Base-by-base conservation (phyloP, 2,888 invertebrate genomes). In the Dynastes hyllus region DNA sequence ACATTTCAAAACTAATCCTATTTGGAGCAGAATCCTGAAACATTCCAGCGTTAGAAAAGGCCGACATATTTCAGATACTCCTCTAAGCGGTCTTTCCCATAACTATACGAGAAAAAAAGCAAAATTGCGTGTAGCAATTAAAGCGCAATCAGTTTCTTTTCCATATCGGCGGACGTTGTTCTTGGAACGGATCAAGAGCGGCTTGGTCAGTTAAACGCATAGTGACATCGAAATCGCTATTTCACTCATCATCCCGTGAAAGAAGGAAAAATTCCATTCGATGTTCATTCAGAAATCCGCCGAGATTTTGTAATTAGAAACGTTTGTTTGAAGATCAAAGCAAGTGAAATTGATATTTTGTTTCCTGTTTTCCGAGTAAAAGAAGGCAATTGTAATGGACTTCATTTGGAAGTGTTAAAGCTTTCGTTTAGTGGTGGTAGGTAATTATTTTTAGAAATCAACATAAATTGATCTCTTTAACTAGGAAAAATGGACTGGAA, bases 61-160 rank as follows among this genome's bases (percentile, higher is more conserved):
- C 9, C 45, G 45, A 45, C 45, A 45, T 45, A 45, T 45, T 45
- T 45, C 45, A 45, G 45, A 45, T 45, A 45, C 11, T 45, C 45
- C 45, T 45, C 45, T 45, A 8, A 11, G 11, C 8, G 45, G 11
- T 45, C 45, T 45, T 45, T 11, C 1, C 45, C 8, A 8, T 45
- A 45, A 45, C 8, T 11, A 45, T 2, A 2, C 45, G 45, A 45
- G 45, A 45, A 45, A 58, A 58, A 22, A 58, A 58, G 22, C 22
- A 22, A 58, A 58, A 58, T 58, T 58, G 22, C 16, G 22, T 22
- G 55, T 3, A 4, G 65, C 16, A 37, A 65, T 65, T 65, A 65
- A 65, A 65, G 16, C 37, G 37, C 65, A 65, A 65, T 65, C 32
- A 37, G 65, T 65, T 65, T 65, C 65, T 65, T 32, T 40, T 16